Base-by-base conservation (phyloP, 2,113 vertebrate species). In the Xenopus tropicalis region DNA sequence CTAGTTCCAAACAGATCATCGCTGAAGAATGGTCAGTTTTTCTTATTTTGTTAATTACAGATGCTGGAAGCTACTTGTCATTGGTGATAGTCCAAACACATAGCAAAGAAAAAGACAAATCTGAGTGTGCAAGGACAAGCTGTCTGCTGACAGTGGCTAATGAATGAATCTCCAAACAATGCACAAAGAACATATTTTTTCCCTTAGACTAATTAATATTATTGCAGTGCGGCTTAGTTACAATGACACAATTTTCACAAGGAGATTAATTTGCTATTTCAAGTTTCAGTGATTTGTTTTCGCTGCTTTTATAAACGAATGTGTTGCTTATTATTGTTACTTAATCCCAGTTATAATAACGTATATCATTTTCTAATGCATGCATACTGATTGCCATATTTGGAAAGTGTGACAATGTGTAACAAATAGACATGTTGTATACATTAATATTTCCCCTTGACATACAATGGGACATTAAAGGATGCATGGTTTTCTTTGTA, bases 61-160 rank as follows among this genome's bases (percentile, higher is more conserved):
- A 44, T 44, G 43, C 43, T 44, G 13, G 13, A 13, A 44, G 43
- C 43, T 44, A 44, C 13, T 44, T 48, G 46, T 13, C 10, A 48
- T 48, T 17, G 10, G 46, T 48, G 46, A 14, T 17, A 1, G 46
- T 48, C 12, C 3, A 48, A 48, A 48, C 10, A 14, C 16, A 1
- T 13, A 14, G 46, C 12, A 8, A 57, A 56, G 20, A 25, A 64
- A 37, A 37, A 37, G 51, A 66, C 52, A 23, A 63, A 65, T 73
- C 54, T 37, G 19, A 59, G 25, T 21, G 17, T 51, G 22, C 52
- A 66, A 73, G 71, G 71, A 73, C 62, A 66, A 52, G 71, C 71
- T 73, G 71, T 59, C 37, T 59, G 10, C 71, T 74, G 71, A 74
- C 71, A 74, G 62, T 24, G 44, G 62, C 62, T 57, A 58, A 57